Base-by-base conservation (phyloP, 2,113 vertebrate species). In the Crocuta crocuta region DNA sequence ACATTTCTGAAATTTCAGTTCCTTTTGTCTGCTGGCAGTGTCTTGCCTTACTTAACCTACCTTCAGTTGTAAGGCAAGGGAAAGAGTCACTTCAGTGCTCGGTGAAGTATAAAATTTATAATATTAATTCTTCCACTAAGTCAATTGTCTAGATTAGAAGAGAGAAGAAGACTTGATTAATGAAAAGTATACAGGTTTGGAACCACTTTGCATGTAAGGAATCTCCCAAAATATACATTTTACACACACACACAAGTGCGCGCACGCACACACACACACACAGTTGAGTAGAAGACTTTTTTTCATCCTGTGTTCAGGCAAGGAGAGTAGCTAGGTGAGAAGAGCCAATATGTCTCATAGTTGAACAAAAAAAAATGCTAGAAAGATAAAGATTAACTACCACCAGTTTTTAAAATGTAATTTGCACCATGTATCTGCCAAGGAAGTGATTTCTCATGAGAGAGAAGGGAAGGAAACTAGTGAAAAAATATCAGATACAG, bases 41-140 rank as follows among this genome's bases (percentile, higher is more conserved):
- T 86, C 33, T 95, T 95, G n/a, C 28, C 31, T 97, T 86, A 24
- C 31, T 86, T 94, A 85, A 21, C 5, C 48, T 91, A 83, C 16
- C 28, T 89, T 96, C 58, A 85, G 19, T 86, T 94, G 8, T 70
- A 97, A 50, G 48, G 33, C 33, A 93, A 84, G 8, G 28, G 13
- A 92, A 97, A 76, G 1, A 85, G 5, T 19, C 61, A 81, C 21
- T 95, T 95, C 26, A 66, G 9, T 68, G 24, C 58, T 91, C 89
- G 28, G 17, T 95, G 58, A 92, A 63, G 1, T 92, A 58, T 92
- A 63, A 95, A 92, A 90, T 45, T 66, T 58, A 81, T 15, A 91
- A 17, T 8, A 84, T 71, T 91, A 74, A 91, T 80, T 84, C 11
- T 93, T 65, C 33, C 19, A 94, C 39, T 61, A 70, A 87, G 17